Percentiles rank a stretch among this genome's conserved stretches.
Evolutionary conservation across 2,888 invertebrate species (phyloP).

Genomic region (Acronicta aceris): DNA sequence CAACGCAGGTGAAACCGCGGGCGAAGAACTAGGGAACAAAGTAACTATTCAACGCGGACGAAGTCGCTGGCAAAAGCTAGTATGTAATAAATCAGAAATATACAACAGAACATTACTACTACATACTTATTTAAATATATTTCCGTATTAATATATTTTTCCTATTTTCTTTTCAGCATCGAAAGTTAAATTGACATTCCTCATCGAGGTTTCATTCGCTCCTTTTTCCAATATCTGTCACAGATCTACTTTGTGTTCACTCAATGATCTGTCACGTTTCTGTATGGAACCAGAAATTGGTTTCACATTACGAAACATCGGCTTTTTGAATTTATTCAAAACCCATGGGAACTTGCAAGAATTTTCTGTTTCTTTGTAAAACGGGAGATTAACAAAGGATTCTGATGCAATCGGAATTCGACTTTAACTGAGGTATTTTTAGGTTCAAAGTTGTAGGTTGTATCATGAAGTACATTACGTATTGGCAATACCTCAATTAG

Average conservation of each 20-base stretch:
- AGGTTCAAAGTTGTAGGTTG: conserved; percentile 22
- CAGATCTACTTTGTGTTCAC: conserved; percentile 37
- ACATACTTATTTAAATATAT: background rate
- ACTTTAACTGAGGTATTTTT: conserved; percentile 10
- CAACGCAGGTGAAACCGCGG: too few relatives aligned
- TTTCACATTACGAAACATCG: conserved; percentile 48
- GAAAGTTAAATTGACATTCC: conserved; percentile 43
- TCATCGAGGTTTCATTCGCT: conserved; percentile 34
- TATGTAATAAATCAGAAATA: too few relatives aligned
- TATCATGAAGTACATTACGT: conserved; percentile 40
- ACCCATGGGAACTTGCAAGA: conserved; percentile 41
- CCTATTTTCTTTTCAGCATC: conserved; percentile 12
- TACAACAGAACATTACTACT: too few relatives aligned
- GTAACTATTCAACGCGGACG: too few relatives aligned
- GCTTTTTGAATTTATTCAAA: conserved; percentile 45
- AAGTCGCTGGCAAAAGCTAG: too few relatives aligned
- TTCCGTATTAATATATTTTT: conserved; percentile 31
- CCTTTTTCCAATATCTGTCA: conserved; percentile 47
- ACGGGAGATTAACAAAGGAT: conserved; percentile 26
- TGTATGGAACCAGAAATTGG: conserved; percentile 42
- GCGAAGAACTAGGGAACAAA: too few relatives aligned
- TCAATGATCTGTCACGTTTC: conserved; percentile 45
- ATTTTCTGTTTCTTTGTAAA: conserved; percentile 39
- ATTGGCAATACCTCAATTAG: conserved; percentile 52
- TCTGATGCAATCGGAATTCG: conserved; percentile 10